These are phyloP conservation scores for Plebejus melissa DNA, from an alignment of 2,888 invertebrate genomes.

Conservation along the genomic window DNA sequence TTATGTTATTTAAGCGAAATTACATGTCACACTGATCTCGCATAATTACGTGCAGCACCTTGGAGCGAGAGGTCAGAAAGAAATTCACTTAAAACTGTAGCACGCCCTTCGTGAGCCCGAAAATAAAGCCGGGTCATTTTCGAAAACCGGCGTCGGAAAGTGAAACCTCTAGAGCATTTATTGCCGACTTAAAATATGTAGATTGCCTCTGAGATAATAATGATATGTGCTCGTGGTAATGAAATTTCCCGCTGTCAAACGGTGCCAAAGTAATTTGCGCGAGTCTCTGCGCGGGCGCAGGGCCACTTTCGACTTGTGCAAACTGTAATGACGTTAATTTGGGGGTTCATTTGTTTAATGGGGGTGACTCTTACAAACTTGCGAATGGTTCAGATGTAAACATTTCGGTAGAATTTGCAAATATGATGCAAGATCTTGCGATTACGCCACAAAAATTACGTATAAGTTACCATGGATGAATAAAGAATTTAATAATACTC, in stretches of 20 bases:
- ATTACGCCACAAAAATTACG: background rate
- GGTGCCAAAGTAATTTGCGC: conserved; percentile 79
- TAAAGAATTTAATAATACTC: background rate
- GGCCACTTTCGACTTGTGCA: conserved; percentile 77
- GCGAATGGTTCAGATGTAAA: background rate
- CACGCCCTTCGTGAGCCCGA: conserved; percentile 70
- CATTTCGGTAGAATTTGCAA: background rate
- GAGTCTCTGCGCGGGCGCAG: conserved; percentile 73
- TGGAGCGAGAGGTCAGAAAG: conserved; percentile 77
- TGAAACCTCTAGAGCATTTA: conserved; percentile 77
- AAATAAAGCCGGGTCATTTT: conserved; percentile 74
- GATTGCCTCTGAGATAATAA: conserved; percentile 77
- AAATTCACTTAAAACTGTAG: conserved; percentile 78
- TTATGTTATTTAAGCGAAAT: conserved; percentile 68
- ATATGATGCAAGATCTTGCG: background rate
- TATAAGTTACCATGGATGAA: background rate
- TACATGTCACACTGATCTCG: conserved; percentile 58
- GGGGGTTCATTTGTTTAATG: conserved; percentile 16
- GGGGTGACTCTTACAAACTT: background rate
- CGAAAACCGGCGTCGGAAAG: conserved; percentile 77
- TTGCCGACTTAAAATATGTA: conserved; percentile 77
- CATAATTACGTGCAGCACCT: conserved; percentile 70
- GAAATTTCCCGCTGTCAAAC: conserved; percentile 79
- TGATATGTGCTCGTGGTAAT: conserved; percentile 79
- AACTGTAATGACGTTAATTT: conserved; percentile 68